Evolutionary conservation across 2,113 vertebrate species (phyloP).

Genomic region (Peromyscus californicus): DNA sequence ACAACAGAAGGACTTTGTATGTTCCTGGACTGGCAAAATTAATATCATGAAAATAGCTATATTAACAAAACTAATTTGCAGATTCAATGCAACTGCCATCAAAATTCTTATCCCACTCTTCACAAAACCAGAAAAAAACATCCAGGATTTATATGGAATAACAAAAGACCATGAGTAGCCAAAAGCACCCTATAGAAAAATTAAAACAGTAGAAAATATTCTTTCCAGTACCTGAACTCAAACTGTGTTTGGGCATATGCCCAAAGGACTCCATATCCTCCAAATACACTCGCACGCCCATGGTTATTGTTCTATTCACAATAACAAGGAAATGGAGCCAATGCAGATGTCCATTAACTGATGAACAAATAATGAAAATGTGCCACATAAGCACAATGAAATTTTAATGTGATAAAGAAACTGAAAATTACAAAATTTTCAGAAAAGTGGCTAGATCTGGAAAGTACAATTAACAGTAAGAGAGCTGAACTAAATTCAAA

Average conservation of each 20-base stretch:
- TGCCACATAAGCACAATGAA: background rate
- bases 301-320: background rate
- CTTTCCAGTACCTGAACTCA: background rate
- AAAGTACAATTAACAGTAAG: background rate
- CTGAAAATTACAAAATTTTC: background rate
- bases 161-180: background rate
- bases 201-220: background rate
- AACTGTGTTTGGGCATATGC: background rate
- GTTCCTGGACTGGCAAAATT: background rate
- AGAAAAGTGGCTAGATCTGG: background rate
- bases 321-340: background rate
- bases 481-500: background rate
- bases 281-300: background rate
- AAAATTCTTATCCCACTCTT: background rate
- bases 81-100: background rate
- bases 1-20: background rate
- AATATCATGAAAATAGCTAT: background rate
- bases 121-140: background rate
- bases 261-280: background rate
- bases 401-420: background rate
- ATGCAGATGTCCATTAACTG: background rate
- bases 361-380: background rate
- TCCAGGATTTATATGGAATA: background rate
- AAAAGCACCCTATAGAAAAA: background rate
- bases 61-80: background rate